These are phyloP conservation scores for Smittia aterrima DNA, from an alignment of 2,888 invertebrate genomes.

Conservation along the genomic window DNA sequence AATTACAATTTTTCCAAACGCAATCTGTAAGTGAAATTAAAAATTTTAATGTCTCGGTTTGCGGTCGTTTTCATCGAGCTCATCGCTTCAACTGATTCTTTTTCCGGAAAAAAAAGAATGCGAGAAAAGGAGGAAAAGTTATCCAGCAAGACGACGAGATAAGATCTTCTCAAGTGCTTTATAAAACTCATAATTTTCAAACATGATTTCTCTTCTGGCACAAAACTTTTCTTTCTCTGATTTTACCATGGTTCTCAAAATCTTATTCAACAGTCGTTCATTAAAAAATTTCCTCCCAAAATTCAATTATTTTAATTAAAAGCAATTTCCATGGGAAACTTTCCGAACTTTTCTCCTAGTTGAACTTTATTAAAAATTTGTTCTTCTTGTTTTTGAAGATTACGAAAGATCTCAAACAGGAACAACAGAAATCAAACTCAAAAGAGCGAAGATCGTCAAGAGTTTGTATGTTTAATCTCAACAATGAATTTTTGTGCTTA, in stretches of 20 bases:
- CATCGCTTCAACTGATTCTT: conserved; percentile 4
- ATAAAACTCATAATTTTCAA: conserved; percentile 32
- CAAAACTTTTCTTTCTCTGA: conserved; percentile 8
- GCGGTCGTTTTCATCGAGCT: conserved; percentile 1
- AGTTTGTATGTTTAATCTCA: no score
- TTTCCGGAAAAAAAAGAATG: background rate
- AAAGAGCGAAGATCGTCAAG: no score
- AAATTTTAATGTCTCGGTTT: conserved; percentile 38
- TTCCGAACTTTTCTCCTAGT: conserved; percentile 19
- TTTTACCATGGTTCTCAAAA: conserved; percentile 24
- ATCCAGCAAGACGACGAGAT: conserved; percentile 8
- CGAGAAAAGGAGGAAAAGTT: background rate
- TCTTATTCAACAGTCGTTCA: conserved; percentile 40
- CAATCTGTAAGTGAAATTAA: conserved; percentile 42
- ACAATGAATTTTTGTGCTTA: no score
- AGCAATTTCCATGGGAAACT: conserved; percentile 17
- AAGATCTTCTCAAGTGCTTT: conserved; percentile 36
- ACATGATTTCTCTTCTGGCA: conserved; percentile 18
- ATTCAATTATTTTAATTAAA: conserved; percentile 41
- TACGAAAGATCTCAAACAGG: background rate
- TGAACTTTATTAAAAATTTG: conserved; percentile 34
- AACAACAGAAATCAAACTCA: no score
- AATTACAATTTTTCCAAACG: conserved; percentile 35
- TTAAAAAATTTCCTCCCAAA: conserved; percentile 23
- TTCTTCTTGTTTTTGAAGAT: background rate